Conservation (phyloP, 1,140 invertebrate genomes). For the Centruroides sculpturatus region DNA sequence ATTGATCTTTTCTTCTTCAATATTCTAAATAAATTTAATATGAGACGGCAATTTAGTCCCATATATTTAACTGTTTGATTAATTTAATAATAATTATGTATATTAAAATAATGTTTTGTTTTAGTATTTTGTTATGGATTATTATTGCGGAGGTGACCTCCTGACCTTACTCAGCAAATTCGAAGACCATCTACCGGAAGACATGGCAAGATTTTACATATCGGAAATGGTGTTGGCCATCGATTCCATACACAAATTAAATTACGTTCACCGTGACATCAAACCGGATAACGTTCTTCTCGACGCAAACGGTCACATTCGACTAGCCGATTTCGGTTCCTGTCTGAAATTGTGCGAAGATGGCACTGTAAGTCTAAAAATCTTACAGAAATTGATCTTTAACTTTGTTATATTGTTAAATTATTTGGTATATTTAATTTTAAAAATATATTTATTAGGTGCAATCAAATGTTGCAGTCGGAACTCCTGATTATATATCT, state of each 20-base stretch:
- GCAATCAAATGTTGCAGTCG: constrained; percentile 93
- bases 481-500: constrained; percentile 98
- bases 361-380: constrained; percentile 44
- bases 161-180: constrained; percentile 95
- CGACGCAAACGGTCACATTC: constrained; percentile 97
- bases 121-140: constrained; percentile 99
- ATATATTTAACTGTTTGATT: too few species aligned
- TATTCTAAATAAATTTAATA: too few species aligned
- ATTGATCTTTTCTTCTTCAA: too few species aligned
- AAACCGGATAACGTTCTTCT: constrained; percentile 97
- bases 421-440: background rate
- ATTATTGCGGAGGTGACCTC: constrained; percentile 94
- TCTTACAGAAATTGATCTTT: too few species aligned
- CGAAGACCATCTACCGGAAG: constrained; percentile 92
- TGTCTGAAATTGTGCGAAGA: constrained; percentile 80
- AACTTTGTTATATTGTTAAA: background rate
- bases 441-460: constrained; percentile 30
- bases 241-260: constrained; percentile 84
- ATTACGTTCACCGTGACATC: constrained; percentile 96
- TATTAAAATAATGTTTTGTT: constrained; percentile 27
- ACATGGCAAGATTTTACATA: constrained; percentile 98
- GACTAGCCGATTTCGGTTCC: constrained; percentile 96
- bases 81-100: too few species aligned
- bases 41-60: too few species aligned
- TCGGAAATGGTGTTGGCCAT: constrained; percentile 98